Evolutionary conservation across 2,888 invertebrate genomes (phyloP).

Genomic region (Megastigmus dorsalis): DNA sequence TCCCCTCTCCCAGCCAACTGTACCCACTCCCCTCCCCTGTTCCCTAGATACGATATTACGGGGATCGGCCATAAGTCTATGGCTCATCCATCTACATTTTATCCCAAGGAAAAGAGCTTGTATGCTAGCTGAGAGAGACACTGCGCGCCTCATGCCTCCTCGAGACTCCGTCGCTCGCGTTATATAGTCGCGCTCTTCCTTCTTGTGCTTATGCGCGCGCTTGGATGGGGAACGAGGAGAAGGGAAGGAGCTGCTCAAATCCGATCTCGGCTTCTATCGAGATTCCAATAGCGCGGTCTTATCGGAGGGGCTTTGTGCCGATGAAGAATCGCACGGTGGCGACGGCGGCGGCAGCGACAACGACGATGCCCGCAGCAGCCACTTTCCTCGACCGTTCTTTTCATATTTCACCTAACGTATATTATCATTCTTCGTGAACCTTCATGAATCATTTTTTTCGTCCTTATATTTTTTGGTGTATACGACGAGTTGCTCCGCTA

Average conservation of each 20-base stretch:
- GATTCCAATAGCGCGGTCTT: slow-evolving; percentile 73
- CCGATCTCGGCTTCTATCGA: slow-evolving; percentile 71
- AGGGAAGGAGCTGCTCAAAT: slow-evolving; percentile 69
- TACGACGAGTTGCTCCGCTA: neutral
- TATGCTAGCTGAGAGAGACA: no score
- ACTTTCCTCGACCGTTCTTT: slow-evolving; percentile 68
- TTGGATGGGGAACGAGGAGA: slow-evolving; percentile 51
- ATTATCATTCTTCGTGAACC: slow-evolving; percentile 68
- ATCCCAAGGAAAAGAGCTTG: slow-evolving; percentile 62
- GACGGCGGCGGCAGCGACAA: slow-evolving; percentile 54
- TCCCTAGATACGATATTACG: slow-evolving; percentile 68
- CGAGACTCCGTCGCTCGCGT: neutral
- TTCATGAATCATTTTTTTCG: slow-evolving; percentile 43
- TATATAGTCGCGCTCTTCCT: slow-evolving; percentile 41
- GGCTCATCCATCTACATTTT: slow-evolving; percentile 74
- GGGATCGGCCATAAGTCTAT: slow-evolving; percentile 72
- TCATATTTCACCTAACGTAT: slow-evolving; percentile 59
- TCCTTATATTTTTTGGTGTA: neutral
- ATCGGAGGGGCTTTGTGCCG: slow-evolving; percentile 72
- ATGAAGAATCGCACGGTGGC: slow-evolving; percentile 69
- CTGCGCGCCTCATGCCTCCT: neutral
- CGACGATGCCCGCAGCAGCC: no score
- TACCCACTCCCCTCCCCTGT: slow-evolving; percentile 57
- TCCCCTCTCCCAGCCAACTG: slow-evolving; percentile 54
- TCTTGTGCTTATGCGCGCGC: slow-evolving; percentile 26